Conservation (phyloP, 2,888 invertebrate species). For the Stictocephala bisonia region DNA sequence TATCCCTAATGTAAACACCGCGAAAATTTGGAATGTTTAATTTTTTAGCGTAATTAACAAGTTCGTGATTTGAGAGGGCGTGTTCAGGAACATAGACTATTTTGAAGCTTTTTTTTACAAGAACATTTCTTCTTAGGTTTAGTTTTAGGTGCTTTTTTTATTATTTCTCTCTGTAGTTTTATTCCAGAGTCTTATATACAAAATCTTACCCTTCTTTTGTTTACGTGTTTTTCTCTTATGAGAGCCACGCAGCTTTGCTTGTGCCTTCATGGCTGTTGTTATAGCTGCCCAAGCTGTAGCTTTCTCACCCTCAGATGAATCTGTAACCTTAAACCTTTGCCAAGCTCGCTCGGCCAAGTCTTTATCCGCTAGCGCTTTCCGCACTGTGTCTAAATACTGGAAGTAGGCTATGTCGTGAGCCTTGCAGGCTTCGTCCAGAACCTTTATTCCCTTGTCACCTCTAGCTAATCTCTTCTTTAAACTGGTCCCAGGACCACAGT, state of each 20-base stretch:
- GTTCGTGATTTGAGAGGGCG: constrained; percentile 52
- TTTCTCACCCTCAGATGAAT: constrained; percentile 46
- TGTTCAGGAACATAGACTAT: not conserved
- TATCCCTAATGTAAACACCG: constrained; percentile 50
- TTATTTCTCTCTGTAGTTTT: constrained; percentile 51
- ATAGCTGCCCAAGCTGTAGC: constrained; percentile 50
- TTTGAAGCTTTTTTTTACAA: constrained; percentile 1
- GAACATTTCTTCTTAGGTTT: too few relatives aligned
- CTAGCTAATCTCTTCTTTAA: constrained; percentile 24
- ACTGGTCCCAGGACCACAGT: constrained; percentile 49
- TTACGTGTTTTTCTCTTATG: constrained; percentile 59
- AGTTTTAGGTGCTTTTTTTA: too few relatives aligned
- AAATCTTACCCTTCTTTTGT: constrained; percentile 46
- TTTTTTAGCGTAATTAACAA: constrained; percentile 53
- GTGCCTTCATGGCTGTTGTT: constrained; percentile 50
- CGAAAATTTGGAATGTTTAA: constrained; percentile 58
- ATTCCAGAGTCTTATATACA: constrained; percentile 48
- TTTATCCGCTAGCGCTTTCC: constrained; percentile 45
- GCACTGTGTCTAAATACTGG: constrained; percentile 41
- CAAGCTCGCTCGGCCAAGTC: constrained; percentile 46
- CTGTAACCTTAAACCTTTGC: constrained; percentile 42
- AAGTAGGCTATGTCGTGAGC: constrained; percentile 3
- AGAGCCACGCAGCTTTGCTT: constrained; percentile 55
- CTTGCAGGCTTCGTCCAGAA: too few relatives aligned
- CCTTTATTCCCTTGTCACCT: constrained; percentile 44